Conservation (phyloP, 2,888 invertebrate genomes). For the Venusia cambrica region DNA sequence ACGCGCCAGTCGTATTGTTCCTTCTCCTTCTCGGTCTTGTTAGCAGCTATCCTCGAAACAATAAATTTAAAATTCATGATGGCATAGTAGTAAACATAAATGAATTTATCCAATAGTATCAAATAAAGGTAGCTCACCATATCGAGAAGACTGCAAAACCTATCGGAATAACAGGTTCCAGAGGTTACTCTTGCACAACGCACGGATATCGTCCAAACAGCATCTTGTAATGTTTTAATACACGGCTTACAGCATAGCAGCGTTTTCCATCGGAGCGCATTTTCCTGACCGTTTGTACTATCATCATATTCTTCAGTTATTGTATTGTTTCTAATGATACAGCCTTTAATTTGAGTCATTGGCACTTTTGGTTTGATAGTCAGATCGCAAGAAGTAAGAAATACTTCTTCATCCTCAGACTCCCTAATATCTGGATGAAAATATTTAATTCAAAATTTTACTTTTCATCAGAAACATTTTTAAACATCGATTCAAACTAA, state of each 20-base stretch:
- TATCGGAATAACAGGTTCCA: constrained; percentile 40
- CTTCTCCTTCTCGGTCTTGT: constrained; percentile 53
- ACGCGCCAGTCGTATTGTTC: constrained; percentile 48
- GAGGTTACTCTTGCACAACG: constrained; percentile 58
- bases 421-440: constrained; percentile 43
- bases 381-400: constrained; percentile 58
- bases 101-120: background rate
- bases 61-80: constrained; percentile 14
- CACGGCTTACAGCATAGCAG: constrained; percentile 48
- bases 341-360: constrained; percentile 47
- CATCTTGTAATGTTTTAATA: constrained; percentile 38
- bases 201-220: constrained; percentile 60
- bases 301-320: constrained; percentile 37
- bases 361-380: constrained; percentile 40
- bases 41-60: constrained; percentile 46
- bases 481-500: constrained; percentile 45
- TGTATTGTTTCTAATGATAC: constrained; percentile 44
- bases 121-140: constrained; percentile 47
- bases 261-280: constrained; percentile 45
- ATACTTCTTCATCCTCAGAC: constrained; percentile 52
- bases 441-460: constrained; percentile 8
- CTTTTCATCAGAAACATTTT: constrained; percentile 5
- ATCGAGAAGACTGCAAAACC: constrained; percentile 50
- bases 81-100: background rate
- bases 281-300: constrained; percentile 19